Conservation (phyloP, 64 coral and sea anemone genomes). For the Trachythela sp. region DNA sequence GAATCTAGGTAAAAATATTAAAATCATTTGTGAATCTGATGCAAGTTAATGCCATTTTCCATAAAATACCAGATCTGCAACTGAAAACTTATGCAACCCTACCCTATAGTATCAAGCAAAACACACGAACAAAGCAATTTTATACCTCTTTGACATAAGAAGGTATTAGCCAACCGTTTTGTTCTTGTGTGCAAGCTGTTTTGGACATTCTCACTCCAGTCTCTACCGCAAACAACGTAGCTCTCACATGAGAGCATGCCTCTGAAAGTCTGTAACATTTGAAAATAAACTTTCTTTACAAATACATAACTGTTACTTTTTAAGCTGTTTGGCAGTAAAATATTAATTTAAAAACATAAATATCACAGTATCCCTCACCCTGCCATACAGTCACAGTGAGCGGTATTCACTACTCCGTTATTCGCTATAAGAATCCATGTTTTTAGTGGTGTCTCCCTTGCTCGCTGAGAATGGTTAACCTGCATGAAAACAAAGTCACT, state of each 20-base stretch:
- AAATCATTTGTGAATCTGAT: no score
- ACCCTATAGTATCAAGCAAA: not conserved
- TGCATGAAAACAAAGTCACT: not conserved
- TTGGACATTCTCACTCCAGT: not conserved
- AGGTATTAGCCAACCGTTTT: not conserved
- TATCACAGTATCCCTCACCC: not conserved
- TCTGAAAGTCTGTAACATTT: not conserved
- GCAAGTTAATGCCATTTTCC: not conserved
- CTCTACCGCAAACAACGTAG: not conserved
- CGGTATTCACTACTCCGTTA: not conserved
- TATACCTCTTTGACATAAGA: not conserved
- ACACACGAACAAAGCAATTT: not conserved
- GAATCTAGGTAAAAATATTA: no score
- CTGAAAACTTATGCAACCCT: no score
- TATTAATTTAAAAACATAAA: not conserved
- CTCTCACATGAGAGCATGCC: not conserved
- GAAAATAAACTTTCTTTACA: no score
- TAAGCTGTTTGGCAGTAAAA: not conserved
- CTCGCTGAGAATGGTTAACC: constrained; percentile 60
- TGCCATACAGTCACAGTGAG: not conserved
- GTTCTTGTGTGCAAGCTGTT: not conserved
- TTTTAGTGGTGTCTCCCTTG: constrained; percentile 43
- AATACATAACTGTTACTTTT: no score
- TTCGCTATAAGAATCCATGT: not conserved
- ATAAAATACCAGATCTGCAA: not conserved